Conservation (phyloP, 2,888 invertebrate genomes). For the Synanthedon tipuliformis region DNA sequence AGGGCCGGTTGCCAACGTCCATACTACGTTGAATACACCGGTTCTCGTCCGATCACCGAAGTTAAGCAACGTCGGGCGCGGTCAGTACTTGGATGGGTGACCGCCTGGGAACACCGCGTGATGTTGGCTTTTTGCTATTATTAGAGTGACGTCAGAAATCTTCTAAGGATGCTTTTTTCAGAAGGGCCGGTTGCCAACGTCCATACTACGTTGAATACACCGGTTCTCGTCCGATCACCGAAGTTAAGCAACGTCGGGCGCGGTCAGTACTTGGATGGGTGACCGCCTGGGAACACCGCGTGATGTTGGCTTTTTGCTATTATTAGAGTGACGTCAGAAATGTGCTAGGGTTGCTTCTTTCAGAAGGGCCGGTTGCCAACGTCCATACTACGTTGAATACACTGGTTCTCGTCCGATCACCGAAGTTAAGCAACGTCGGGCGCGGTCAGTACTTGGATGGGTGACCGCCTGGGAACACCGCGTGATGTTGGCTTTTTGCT, state of each 20-base stretch:
- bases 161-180: too few species aligned
- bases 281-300: constrained; percentile 21
- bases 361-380: constrained; percentile 7
- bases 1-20: constrained; percentile 17
- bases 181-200: constrained; percentile 16
- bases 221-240: constrained; percentile 22
- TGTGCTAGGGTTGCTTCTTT: too few species aligned
- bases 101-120: constrained; percentile 21
- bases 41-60: constrained; percentile 22
- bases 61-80: constrained; percentile 20
- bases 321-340: too few species aligned
- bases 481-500: constrained; percentile 16
- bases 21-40: constrained; percentile 19
- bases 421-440: constrained; percentile 21
- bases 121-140: constrained; percentile 17
- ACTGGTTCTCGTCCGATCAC: constrained; percentile 22
- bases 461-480: constrained; percentile 21
- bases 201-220: constrained; percentile 18
- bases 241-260: constrained; percentile 21
- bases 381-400: constrained; percentile 18
- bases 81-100: constrained; percentile 21
- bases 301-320: constrained; percentile 17
- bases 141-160: too few species aligned
- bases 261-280: constrained; percentile 20
- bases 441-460: constrained; percentile 20